Conservation (phyloP, 2,113 vertebrate species). For the Dromas ardeola region DNA sequence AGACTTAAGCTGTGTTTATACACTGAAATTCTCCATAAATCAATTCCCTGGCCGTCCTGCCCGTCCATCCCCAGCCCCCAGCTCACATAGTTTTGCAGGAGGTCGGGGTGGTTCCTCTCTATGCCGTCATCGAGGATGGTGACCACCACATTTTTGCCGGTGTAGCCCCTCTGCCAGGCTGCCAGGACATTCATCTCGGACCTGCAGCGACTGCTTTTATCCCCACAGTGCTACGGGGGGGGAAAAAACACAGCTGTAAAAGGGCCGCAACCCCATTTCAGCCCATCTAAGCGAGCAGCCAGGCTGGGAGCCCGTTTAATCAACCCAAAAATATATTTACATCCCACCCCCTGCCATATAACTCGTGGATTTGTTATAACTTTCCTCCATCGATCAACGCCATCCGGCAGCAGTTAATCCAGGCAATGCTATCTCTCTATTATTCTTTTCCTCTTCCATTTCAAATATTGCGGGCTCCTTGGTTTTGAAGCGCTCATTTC, state of each 20-base stretch:
- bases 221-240: slow-evolving; percentile 69
- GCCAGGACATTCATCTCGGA: slow-evolving; percentile 81
- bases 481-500: background rate
- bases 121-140: slow-evolving; percentile 84
- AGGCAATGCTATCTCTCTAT: background rate
- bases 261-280: background rate
- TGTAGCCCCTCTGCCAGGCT: slow-evolving; percentile 83
- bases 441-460: background rate
- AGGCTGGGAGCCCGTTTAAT: background rate
- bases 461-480: background rate
- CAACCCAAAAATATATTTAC: background rate
- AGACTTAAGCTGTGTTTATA: background rate
- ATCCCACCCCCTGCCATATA: background rate
- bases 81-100: slow-evolving; percentile 83
- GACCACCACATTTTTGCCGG: slow-evolving; percentile 81
- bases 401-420: background rate
- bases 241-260: background rate
- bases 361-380: background rate
- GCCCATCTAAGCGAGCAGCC: background rate
- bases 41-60: no score
- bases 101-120: slow-evolving; percentile 82
- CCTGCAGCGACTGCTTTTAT: slow-evolving; percentile 76
- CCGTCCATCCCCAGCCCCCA: background rate
- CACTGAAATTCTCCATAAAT: background rate
- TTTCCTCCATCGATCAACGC: background rate